phyloP scores from a whole-genome alignment of 2,888 invertebrate species.

The Habrosyne pyritoides region DNA sequence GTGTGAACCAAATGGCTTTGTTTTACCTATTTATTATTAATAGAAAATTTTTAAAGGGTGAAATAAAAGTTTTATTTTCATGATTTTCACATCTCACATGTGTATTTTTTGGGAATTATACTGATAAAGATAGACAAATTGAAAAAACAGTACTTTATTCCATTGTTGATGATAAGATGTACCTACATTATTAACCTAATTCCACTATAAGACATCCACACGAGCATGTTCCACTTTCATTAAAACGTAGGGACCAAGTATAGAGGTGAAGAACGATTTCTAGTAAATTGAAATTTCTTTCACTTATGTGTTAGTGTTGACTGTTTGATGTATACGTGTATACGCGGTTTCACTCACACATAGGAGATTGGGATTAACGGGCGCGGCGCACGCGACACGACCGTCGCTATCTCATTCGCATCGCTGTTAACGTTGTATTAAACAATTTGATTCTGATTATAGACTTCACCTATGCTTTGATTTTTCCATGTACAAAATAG shows the following conservation, averaged over 20 bases:
- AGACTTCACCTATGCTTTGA: constrained; percentile 54
- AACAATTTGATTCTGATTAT: constrained; percentile 78
- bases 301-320: constrained; percentile 50
- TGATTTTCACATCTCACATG: no score
- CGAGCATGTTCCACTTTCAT: constrained; percentile 45
- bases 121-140: no score
- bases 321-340: constrained; percentile 27
- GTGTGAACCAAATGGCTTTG: no score
- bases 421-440: constrained; percentile 78
- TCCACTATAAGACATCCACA: constrained; percentile 26
- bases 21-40: no score
- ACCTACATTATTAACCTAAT: constrained; percentile 13
- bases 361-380: constrained; percentile 64
- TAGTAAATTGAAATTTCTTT: constrained; percentile 72
- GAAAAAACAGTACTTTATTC: no score
- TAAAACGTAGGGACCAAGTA: constrained; percentile 38
- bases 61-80: no score
- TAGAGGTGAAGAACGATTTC: constrained; percentile 49
- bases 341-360: constrained; percentile 16
- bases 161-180: no score
- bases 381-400: constrained; percentile 71
- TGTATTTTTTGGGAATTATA: no score
- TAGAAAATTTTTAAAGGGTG: no score
- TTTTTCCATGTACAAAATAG: constrained; percentile 39
- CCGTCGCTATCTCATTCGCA: constrained; percentile 66